phyloP scores from a whole-genome alignment of 2,888 invertebrate species.

The Glyphotaelius pellucidus region DNA sequence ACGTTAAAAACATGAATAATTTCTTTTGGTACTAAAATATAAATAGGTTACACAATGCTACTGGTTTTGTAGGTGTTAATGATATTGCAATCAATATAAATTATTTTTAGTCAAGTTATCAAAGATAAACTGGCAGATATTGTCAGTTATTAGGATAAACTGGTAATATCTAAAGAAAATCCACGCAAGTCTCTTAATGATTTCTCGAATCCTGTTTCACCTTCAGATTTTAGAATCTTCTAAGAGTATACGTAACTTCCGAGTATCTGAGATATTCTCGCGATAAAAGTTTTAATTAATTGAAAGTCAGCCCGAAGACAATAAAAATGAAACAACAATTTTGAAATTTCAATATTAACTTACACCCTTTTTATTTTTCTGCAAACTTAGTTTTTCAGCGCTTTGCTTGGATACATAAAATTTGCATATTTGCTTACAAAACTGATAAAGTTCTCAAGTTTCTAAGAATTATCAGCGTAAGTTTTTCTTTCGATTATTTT shows the following conservation, averaged over 20 bases:
- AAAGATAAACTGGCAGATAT: no score
- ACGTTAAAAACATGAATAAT: no score
- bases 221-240: background rate
- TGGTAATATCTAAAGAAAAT: background rate
- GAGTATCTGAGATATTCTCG: background rate
- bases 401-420: background rate
- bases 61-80: no score
- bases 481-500: background rate
- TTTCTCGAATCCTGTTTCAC: background rate
- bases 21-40: no score
- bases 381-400: background rate
- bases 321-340: background rate
- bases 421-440: conserved; percentile 27
- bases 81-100: no score
- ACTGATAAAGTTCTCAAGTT: conserved; percentile 16
- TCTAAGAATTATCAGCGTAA: conserved; percentile 29
- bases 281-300: background rate
- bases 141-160: no score
- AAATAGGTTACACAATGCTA: no score
- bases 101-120: no score
- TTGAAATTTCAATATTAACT: background rate
- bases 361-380: background rate
- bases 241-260: background rate
- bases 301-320: background rate
- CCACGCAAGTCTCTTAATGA: background rate